Evolutionary conservation across 2,888 invertebrate genomes (phyloP).

Genomic region (Phymatocera aterrima): DNA sequence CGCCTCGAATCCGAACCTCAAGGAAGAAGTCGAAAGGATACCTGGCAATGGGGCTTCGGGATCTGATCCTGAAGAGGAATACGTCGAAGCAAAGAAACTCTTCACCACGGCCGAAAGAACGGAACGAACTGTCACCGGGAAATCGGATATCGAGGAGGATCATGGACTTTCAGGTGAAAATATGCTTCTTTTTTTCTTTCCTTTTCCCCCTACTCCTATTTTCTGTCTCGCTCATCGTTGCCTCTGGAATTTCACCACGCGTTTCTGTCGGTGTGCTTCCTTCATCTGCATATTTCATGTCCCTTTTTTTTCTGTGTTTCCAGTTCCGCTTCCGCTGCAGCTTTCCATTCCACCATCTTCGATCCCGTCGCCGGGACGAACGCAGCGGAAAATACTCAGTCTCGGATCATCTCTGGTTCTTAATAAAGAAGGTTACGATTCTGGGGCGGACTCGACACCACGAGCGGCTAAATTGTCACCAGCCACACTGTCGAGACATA

Average conservation of each 20-base stretch:
- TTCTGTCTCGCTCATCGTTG: too few species aligned
- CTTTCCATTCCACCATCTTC: slow-evolving; percentile 76
- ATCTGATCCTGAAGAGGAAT: slow-evolving; percentile 78
- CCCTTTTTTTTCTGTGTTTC: slow-evolving; percentile 36
- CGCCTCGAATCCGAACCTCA: slow-evolving; percentile 93
- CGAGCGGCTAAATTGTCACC: slow-evolving; percentile 89
- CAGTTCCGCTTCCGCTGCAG: slow-evolving; percentile 65
- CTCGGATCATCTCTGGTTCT: slow-evolving; percentile 81
- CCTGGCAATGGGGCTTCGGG: slow-evolving; percentile 81
- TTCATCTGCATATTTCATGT: not conserved
- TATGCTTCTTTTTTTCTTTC: not conserved
- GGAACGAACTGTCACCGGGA: slow-evolving; percentile 72
- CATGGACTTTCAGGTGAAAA: slow-evolving; percentile 63
- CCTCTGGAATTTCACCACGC: too few species aligned
- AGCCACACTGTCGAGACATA: slow-evolving; percentile 83
- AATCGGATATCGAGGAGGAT: slow-evolving; percentile 73
- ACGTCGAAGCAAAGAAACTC: slow-evolving; percentile 73
- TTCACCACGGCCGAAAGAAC: slow-evolving; percentile 67
- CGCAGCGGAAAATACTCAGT: slow-evolving; percentile 80
- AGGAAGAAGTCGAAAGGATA: slow-evolving; percentile 80
- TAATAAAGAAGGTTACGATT: slow-evolving; percentile 88
- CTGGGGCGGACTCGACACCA: slow-evolving; percentile 90
- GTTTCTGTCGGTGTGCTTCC: not conserved
- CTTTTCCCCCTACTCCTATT: not conserved
- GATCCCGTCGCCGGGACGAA: slow-evolving; percentile 80